phyloP scores from a whole-genome alignment of 2,888 invertebrate genomes.

The Acronicta psi region DNA sequence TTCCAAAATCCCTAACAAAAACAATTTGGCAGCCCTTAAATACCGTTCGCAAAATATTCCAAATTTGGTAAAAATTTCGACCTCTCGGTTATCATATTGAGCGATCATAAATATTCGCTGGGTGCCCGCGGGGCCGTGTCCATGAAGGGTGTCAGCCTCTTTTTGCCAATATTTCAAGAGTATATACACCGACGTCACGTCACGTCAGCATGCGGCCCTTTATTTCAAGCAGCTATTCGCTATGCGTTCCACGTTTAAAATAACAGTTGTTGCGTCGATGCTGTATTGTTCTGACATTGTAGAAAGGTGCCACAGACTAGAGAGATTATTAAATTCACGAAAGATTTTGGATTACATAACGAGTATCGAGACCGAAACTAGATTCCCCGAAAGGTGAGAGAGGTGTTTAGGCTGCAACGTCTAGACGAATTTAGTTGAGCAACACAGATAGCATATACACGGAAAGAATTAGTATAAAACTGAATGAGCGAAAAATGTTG shows the following conservation, averaged over 20 bases:
- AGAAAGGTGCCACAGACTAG: background rate
- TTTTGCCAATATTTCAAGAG: slow-evolving; percentile 68
- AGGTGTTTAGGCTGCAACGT: too few species aligned
- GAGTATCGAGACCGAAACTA: background rate
- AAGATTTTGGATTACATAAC: too few species aligned
- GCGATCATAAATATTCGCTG: slow-evolving; percentile 69
- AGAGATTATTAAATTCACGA: background rate
- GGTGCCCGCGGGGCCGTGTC: slow-evolving; percentile 44
- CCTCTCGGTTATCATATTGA: slow-evolving; percentile 52
- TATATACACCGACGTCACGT: slow-evolving; percentile 45
- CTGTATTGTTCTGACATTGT: slow-evolving; percentile 16
- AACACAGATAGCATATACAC: too few species aligned
- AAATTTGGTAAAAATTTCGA: slow-evolving; percentile 38
- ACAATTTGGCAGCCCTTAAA: slow-evolving; percentile 40
- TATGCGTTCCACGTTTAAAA: slow-evolving; percentile 52
- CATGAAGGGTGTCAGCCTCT: slow-evolving; percentile 56
- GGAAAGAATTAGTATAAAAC: too few species aligned
- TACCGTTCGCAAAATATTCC: slow-evolving; percentile 38
- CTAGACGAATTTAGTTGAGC: too few species aligned
- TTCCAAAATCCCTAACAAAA: slow-evolving; percentile 21
- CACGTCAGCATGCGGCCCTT: slow-evolving; percentile 39
- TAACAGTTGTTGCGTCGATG: slow-evolving; percentile 24
- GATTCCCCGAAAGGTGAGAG: too few species aligned
- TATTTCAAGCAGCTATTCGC: slow-evolving; percentile 43
- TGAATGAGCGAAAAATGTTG: too few species aligned